phyloP scores from a whole-genome alignment of 2,113 vertebrate species.

The Scomber colias region DNA sequence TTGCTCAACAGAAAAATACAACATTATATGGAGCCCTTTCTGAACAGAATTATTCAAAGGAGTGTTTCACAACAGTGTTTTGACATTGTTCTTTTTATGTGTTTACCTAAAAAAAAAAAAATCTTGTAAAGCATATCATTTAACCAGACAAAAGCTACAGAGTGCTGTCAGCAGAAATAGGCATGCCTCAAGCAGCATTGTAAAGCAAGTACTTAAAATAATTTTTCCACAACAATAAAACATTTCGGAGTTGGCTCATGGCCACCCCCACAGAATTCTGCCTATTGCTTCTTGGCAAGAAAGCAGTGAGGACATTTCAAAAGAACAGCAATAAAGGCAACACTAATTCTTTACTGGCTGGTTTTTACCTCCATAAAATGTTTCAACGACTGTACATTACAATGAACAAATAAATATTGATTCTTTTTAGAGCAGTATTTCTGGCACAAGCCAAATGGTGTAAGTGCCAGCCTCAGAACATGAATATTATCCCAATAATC shows the following conservation, averaged over 20 bases:
- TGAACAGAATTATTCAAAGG: constrained; percentile 32
- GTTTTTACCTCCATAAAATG: constrained; percentile 59
- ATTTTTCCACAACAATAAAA: constrained; percentile 76
- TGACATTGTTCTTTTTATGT: constrained; percentile 63
- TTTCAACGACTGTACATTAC: constrained; percentile 54
- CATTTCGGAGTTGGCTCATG: constrained; percentile 64
- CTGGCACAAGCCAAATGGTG: constrained; percentile 29
- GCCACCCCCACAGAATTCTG: constrained; percentile 60
- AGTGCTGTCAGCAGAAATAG: constrained; percentile 67
- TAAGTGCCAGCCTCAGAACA: constrained; percentile 21
- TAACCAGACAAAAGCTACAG: constrained; percentile 58
- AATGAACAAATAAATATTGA: constrained; percentile 61
- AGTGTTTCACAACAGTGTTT: constrained; percentile 40
- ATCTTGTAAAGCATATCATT: constrained; percentile 60
- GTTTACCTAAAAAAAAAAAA: constrained; percentile 55
- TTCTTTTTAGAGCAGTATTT: constrained; percentile 47
- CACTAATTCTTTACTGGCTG: constrained; percentile 59
- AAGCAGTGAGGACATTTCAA: constrained; percentile 54
- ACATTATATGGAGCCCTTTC: not conserved
- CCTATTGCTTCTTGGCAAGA: constrained; percentile 57
- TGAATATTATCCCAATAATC: constrained; percentile 15
- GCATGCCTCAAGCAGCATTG: constrained; percentile 71
- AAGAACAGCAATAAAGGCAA: constrained; percentile 69
- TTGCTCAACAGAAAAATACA: constrained; percentile 18
- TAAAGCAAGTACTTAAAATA: constrained; percentile 77